Base-by-base conservation (phyloP, 2,888 invertebrate species). In the Amphipyra berbera region DNA sequence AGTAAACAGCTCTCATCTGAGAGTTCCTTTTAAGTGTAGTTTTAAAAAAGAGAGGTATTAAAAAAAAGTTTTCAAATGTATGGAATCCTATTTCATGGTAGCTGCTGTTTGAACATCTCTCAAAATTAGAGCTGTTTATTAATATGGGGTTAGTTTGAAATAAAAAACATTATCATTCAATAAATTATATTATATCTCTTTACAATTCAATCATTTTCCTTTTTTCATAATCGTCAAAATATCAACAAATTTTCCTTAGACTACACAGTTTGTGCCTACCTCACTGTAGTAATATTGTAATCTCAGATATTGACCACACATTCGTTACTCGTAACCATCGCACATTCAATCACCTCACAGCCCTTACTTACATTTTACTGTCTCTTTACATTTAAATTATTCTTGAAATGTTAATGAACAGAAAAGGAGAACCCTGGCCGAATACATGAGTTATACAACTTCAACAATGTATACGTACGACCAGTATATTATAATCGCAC, bases 111-210 rank as follows among this genome's bases (percentile, higher is more conserved):
- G n/a, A n/a, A n/a, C n/a, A n/a, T n/a, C n/a, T n/a, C n/a, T n/a
- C n/a, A n/a, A n/a, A n/a, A n/a, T n/a, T n/a, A n/a, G n/a, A n/a
- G n/a, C n/a, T n/a, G n/a, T n/a, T n/a, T n/a, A n/a, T n/a, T n/a
- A n/a, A n/a, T n/a, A n/a, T n/a, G n/a, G n/a, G n/a, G n/a, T 21
- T 21, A 21, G 21, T 21, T 35, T 6, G 21, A 61, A 74, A 68
- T 73, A 58, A 77, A 73, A 77, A 44, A 55, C 64, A 64, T 68
- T 54, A 65, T 78, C 81, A 84, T 89, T 88, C 89, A 94, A 94
- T 94, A 94, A 94, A 91, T 94, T 94, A 94, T 94, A 94, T 93
- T 92, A 63, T 91, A 88, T 92, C 87, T 89, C 89, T 89, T 89
- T 73, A 83, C 76, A 84, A 84, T 91, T 92, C 89, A 91, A 91